phyloP scores from a whole-genome alignment of 2,113 vertebrate species.

The Numida meleagris region DNA sequence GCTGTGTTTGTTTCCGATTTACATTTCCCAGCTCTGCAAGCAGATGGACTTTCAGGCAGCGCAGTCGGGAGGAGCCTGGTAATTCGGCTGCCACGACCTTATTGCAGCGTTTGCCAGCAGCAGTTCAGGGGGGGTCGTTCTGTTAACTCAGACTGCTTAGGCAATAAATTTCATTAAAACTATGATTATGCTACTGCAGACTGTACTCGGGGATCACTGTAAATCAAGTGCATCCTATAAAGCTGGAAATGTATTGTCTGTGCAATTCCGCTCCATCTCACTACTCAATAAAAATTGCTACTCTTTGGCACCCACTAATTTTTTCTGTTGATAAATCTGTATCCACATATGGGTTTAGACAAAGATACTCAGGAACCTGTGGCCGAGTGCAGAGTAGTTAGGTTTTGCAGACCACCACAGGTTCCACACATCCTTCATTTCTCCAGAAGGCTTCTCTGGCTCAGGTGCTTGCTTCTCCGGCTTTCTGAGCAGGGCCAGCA shows the following conservation, averaged over 20 bases:
- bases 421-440: neutral
- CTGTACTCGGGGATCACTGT: neutral
- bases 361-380: neutral
- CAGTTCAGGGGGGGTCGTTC: neutral
- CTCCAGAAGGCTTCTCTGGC: neutral
- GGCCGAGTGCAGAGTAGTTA: neutral
- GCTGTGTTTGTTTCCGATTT: constrained; percentile 74
- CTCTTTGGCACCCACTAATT: neutral
- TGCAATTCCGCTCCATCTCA: neutral
- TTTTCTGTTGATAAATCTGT: neutral
- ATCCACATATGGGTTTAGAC: neutral
- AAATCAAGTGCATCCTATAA: neutral
- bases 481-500: neutral
- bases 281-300: neutral
- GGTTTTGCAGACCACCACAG: neutral
- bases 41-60: constrained; percentile 54
- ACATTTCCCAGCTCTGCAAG: constrained; percentile 49
- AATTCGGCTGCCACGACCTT: constrained; percentile 22
- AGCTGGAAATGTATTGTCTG: neutral
- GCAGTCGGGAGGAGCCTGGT: neutral
- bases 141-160: neutral
- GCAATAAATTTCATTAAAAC: neutral
- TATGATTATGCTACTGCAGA: neutral
- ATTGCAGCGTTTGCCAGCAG: neutral
- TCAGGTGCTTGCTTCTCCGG: neutral